Evolutionary conservation across 1,140 invertebrate genomes (phyloP).

Genomic region (Oedothorax gibbosus): DNA sequence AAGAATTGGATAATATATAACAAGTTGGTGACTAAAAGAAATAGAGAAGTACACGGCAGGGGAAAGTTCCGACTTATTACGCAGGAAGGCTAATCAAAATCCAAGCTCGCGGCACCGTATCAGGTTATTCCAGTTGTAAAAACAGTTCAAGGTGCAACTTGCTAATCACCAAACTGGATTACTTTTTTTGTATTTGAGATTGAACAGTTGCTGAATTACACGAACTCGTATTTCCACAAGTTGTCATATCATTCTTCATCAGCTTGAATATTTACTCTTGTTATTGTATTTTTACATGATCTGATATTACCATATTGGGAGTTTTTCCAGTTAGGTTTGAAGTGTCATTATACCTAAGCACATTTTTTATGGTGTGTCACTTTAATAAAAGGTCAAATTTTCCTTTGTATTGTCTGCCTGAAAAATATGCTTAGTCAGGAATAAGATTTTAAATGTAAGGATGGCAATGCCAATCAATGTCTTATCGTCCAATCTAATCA

Average conservation of each 20-base stretch:
- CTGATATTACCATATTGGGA: too few relatives aligned
- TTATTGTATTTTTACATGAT: too few relatives aligned
- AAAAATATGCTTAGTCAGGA: too few relatives aligned
- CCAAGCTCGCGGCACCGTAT: slow-evolving; percentile 13
- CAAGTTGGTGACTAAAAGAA: neutral
- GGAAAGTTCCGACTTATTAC: slow-evolving; percentile 20
- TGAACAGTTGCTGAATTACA: slow-evolving; percentile 27
- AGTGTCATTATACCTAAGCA: too few relatives aligned
- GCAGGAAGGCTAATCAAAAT: slow-evolving; percentile 24
- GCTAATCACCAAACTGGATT: slow-evolving; percentile 41
- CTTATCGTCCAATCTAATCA: too few relatives aligned
- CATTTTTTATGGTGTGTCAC: too few relatives aligned
- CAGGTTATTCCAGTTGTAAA: slow-evolving; percentile 55
- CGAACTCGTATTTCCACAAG: slow-evolving; percentile 24
- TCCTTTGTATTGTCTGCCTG: too few relatives aligned
- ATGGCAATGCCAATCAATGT: too few relatives aligned
- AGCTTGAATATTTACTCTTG: neutral
- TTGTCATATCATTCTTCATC: neutral
- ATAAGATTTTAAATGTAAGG: too few relatives aligned
- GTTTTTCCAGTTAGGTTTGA: too few relatives aligned
- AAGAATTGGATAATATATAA: neutral
- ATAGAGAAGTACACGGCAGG: neutral
- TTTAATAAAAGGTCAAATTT: too few relatives aligned
- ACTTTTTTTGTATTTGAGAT: slow-evolving; percentile 7
- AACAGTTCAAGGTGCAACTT: slow-evolving; percentile 58